Evolutionary conservation across 2,888 invertebrate species (phyloP), one percentile per base, ranked within the genome.

Genomic region (Luffia ferchaultella): DNA sequence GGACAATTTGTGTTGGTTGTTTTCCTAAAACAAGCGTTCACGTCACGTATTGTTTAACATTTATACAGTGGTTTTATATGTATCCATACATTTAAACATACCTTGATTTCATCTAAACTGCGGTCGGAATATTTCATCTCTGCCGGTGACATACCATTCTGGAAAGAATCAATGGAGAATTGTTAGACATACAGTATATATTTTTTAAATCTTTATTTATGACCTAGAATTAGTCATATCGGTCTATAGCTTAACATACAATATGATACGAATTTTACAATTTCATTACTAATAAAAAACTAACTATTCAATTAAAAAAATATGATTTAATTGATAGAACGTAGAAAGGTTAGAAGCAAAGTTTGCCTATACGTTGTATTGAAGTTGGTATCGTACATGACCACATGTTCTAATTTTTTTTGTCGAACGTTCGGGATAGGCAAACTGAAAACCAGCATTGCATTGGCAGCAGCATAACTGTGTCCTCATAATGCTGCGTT

Each of bases 101-200:
- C 83, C 78, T 78, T 83, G 59, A 83, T 76, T 58, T 83, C 83
- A 57, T 83, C 83, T 61, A 82, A 71, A 60, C 77, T 65, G 61
- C 79, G 74, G 57, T 83, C 83, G 15, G 72, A 66, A 50, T 66
- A 64, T 64, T 78, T 80, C 40, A 69, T 62, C 59, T 82, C 79
- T 16, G 73, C 62, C 45, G 78, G 67, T 53, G 72, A 65, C 61
- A 76, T 65, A 55, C 70, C 71, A 60, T 68, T 79, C 83, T 82
- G 74, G 42, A 66, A 70, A 62, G 49, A 62, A 64, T 62, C 55
- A 49, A 55, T 18, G 46, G 18, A 48, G 15, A n/a, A 42, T 20
- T 49, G 16, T 48, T 40, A 48, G 30, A 20, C 20, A 16, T 20
- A 16, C 3, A 7, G 3, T 30, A 3, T 3, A 30, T 3, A 7